Conservation (phyloP, 2,113 vertebrate genomes). For the Chaetodon trifascialis region DNA sequence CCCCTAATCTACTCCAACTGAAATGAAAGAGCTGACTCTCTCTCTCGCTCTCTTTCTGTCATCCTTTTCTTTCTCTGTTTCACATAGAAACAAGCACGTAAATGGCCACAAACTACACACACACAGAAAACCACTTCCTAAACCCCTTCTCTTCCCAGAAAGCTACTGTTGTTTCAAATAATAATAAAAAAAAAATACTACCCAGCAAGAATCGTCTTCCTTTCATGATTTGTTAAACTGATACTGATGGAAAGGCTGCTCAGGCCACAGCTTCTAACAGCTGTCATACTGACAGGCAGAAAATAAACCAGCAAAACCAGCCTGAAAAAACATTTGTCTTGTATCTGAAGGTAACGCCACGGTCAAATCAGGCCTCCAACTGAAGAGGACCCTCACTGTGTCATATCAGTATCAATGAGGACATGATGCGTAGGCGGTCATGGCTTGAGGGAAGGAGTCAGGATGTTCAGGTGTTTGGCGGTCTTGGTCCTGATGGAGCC, state of each 20-base stretch:
- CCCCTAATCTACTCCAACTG: slow-evolving; percentile 21
- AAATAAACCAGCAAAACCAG: not conserved
- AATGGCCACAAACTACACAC: slow-evolving; percentile 24
- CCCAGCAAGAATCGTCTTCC: not conserved
- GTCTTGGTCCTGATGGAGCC: too few species aligned
- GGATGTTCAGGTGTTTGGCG: too few species aligned
- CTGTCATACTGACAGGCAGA: not conserved
- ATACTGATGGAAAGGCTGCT: too few species aligned
- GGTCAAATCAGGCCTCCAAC: not conserved
- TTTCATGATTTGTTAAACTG: not conserved
- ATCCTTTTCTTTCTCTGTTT: slow-evolving; percentile 17
- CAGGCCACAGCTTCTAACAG: not conserved
- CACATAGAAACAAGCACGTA: not conserved
- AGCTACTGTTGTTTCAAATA: slow-evolving; percentile 19
- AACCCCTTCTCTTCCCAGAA: slow-evolving; percentile 39
- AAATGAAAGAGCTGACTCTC: slow-evolving; percentile 30
- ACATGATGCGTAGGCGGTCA: too few species aligned
- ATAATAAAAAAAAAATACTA: not conserved
- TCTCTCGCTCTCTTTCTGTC: slow-evolving; percentile 3
- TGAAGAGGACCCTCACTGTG: not conserved
- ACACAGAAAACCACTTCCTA: slow-evolving; percentile 58
- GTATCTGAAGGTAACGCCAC: too few species aligned
- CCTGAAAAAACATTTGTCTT: not conserved
- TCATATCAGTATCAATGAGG: too few species aligned
- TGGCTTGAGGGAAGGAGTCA: too few species aligned